A percentile compares a stretch with the other conserved stretches of the same genome.
Evolutionary conservation across 2,113 vertebrate genomes (phyloP).

Genomic region (Bambusicola thoracicus): DNA sequence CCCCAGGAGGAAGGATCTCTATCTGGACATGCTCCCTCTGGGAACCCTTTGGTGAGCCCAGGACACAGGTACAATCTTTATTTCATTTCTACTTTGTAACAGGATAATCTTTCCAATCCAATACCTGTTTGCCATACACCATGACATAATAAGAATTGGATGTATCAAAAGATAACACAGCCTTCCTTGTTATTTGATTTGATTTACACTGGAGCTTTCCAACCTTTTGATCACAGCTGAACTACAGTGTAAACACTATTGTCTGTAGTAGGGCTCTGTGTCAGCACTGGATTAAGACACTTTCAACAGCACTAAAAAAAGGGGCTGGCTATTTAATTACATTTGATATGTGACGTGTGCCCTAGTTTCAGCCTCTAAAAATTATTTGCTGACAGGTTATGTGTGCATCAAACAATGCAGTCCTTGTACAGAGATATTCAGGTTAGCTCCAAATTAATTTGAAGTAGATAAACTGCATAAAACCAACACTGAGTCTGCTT

Average conservation of each 20-base stretch:
- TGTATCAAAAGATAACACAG: background rate
- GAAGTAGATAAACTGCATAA: background rate
- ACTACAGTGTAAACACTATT: background rate
- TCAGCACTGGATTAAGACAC: background rate
- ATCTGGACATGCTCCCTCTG: too few relatives aligned
- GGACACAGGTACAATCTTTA: too few relatives aligned
- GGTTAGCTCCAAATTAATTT: background rate
- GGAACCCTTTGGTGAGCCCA: too few relatives aligned
- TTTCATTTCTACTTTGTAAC: too few relatives aligned
- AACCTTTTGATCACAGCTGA: background rate
- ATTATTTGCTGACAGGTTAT: rapidly evolving
- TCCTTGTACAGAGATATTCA: background rate
- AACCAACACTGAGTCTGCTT: background rate
- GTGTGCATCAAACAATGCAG: rapidly evolving
- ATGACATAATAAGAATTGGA: background rate
- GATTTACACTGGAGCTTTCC: background rate
- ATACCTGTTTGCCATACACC: too few relatives aligned
- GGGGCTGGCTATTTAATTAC: background rate
- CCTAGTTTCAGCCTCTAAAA: background rate
- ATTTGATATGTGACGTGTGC: background rate
- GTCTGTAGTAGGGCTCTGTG: background rate
- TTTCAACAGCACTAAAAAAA: background rate
- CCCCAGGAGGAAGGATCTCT: too few relatives aligned
- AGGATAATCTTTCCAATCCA: too few relatives aligned
- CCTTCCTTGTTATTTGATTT: background rate